Conservation (phyloP, 2,797 vertebrate genomes). For the Sternarchorhynchus goeldii region DNA sequence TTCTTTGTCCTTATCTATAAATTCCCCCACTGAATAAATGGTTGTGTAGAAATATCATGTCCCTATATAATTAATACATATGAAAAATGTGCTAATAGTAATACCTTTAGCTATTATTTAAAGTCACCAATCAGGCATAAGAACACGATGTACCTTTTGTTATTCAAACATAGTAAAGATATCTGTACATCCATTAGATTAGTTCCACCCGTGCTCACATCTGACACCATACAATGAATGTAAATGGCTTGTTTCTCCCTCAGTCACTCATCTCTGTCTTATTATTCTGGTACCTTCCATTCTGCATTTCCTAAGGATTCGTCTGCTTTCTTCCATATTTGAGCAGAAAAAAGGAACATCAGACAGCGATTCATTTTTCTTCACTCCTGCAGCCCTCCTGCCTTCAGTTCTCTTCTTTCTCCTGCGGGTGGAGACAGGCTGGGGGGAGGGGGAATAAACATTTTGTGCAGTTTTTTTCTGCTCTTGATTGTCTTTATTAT, state of each 20-base stretch:
- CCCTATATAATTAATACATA: no score
- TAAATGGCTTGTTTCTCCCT: slow-evolving; percentile 29
- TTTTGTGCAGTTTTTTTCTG: neutral
- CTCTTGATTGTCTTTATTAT: neutral
- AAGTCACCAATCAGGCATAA: neutral
- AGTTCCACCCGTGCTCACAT: neutral
- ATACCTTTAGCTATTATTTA: no score
- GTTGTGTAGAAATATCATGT: neutral
- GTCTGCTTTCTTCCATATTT: neutral
- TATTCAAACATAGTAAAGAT: neutral
- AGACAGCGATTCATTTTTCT: slow-evolving; percentile 20
- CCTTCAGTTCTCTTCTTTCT: neutral
- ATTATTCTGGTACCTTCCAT: slow-evolving; percentile 25
- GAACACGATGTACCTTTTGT: neutral
- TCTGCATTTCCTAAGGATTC: slow-evolving; percentile 29
- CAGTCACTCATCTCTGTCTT: slow-evolving; percentile 14
- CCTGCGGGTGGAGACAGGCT: no score
- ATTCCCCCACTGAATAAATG: neutral
- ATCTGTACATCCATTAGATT: neutral
- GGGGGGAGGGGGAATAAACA: neutral
- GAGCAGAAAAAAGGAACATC: slow-evolving; percentile 3
- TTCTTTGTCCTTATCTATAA: neutral
- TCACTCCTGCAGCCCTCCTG: slow-evolving; percentile 1
- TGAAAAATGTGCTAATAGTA: no score
- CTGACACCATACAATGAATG: slow-evolving; percentile 20